Evolutionary conservation across 2,888 invertebrate species (phyloP).

Genomic region (Lycocerus yunnanus): DNA sequence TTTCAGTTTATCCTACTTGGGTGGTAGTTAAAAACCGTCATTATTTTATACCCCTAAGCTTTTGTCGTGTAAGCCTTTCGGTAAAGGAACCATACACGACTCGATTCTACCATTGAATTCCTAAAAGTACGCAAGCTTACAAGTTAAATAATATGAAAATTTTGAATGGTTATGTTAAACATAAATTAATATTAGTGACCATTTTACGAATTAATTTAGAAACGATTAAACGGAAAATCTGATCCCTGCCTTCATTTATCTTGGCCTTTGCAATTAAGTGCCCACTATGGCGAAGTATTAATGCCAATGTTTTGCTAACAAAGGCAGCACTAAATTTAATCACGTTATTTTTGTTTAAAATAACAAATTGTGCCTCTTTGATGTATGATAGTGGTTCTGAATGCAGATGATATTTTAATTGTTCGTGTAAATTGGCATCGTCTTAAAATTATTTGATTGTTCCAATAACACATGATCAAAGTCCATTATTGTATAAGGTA

Average conservation of each 20-base stretch:
- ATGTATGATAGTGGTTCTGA: not conserved
- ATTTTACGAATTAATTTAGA: not conserved
- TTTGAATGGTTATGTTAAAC: not conserved
- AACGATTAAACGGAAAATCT: too few species aligned
- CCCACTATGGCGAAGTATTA: too few species aligned
- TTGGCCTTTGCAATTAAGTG: not conserved
- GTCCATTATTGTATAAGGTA: not conserved
- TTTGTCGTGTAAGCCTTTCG: not conserved
- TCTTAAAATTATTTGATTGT: not conserved
- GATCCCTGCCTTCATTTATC: not conserved
- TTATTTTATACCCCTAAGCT: constrained; percentile 25
- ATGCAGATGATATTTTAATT: not conserved
- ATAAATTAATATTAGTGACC: not conserved
- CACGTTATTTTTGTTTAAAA: not conserved
- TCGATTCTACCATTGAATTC: not conserved
- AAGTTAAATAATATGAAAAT: too few species aligned
- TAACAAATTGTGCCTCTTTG: not conserved
- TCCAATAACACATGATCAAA: not conserved
- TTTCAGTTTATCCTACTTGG: constrained; percentile 12
- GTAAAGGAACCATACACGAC: not conserved
- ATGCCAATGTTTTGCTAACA: not conserved
- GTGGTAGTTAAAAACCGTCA: constrained; percentile 24
- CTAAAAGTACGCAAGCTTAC: not conserved
- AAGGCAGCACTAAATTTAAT: not conserved
- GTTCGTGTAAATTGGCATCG: not conserved